Evolutionary conservation across 2,797 vertebrate genomes (phyloP).

Genomic region (Pseudomugil gertrudae): DNA sequence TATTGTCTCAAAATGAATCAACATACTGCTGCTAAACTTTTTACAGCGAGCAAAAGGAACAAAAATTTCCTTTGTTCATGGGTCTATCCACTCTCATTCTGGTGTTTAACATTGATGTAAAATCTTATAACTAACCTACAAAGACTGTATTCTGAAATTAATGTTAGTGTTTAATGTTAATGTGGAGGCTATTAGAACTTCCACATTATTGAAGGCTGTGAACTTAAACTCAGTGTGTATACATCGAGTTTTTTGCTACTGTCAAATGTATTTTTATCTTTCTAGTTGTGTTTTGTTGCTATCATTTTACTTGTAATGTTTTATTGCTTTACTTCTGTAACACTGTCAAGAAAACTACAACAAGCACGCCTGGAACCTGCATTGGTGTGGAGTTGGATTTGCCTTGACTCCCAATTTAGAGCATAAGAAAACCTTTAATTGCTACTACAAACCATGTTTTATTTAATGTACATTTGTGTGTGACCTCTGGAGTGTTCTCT

Average conservation of each 20-base stretch:
- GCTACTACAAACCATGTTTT: neutral
- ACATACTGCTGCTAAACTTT: neutral
- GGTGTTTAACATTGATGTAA: neutral
- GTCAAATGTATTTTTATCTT: neutral
- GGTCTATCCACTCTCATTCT: neutral
- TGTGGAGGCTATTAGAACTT: no score
- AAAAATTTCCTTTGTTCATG: neutral
- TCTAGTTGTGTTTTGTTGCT: neutral
- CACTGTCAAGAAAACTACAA: neutral
- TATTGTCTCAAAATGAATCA: neutral
- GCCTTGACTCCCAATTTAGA: neutral
- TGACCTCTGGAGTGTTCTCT: constrained; percentile 4
- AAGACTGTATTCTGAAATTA: neutral
- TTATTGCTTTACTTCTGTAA: neutral
- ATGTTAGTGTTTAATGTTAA: no score
- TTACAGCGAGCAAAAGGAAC: neutral
- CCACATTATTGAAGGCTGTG: neutral
- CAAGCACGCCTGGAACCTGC: neutral
- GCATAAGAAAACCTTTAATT: neutral
- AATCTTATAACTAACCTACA: neutral
- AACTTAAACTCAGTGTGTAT: neutral
- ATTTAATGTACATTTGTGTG: neutral
- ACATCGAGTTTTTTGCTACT: neutral
- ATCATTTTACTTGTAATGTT: neutral
- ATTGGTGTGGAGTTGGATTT: neutral